phyloP scores from a whole-genome alignment of 2,888 invertebrate genomes.

The Cheiracanthium punctorium region DNA sequence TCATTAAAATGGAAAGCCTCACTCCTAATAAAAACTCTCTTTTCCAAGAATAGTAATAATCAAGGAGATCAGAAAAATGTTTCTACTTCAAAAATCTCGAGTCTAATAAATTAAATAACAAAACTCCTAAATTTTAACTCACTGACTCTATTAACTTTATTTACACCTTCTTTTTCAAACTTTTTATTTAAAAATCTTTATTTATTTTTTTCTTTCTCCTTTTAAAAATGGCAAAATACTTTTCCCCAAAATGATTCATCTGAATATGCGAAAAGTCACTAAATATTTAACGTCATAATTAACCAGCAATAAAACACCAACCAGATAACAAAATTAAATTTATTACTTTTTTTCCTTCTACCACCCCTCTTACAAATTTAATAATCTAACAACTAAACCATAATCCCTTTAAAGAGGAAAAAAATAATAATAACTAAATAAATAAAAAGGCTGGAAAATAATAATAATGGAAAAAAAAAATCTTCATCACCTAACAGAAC shows the following conservation, averaged over 20 bases:
- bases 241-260: constrained; percentile 48
- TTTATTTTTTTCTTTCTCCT: neutral
- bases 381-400: constrained; percentile 65
- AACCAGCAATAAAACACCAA: constrained; percentile 65
- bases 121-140: neutral
- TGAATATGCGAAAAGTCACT: constrained; percentile 50
- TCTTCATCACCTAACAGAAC: constrained; percentile 53
- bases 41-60: too few relatives aligned
- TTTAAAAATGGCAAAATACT: constrained; percentile 24
- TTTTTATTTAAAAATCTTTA: neutral
- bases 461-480: constrained; percentile 30
- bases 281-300: constrained; percentile 70
- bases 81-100: neutral
- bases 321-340: constrained; percentile 65
- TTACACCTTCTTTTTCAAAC: neutral
- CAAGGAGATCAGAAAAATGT: neutral
- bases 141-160: neutral
- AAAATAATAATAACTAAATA: constrained; percentile 12
- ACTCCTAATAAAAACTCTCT: too few relatives aligned
- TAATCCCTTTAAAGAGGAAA: constrained; percentile 40
- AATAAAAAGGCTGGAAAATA: neutral
- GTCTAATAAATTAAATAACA: neutral
- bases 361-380: constrained; percentile 48
- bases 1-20: too few relatives aligned
- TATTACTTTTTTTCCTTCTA: constrained; percentile 38